These are phyloP conservation scores for Nycteola revayana DNA, from an alignment of 2,888 invertebrate genomes.

Conservation along the genomic window DNA sequence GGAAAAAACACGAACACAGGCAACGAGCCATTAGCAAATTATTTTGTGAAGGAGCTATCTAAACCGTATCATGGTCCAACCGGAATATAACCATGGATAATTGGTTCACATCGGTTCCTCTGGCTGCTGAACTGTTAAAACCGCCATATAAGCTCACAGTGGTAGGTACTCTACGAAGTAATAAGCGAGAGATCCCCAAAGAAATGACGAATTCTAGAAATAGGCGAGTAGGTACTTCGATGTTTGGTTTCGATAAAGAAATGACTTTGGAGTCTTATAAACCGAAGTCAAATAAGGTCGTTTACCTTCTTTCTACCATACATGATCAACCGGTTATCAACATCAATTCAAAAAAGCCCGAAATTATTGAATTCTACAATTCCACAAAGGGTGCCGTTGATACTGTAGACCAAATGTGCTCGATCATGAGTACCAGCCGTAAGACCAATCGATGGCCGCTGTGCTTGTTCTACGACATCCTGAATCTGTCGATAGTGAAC, in stretches of 20 bases:
- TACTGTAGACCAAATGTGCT: slow-evolving; percentile 30
- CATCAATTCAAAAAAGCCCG: no score
- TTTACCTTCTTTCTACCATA: slow-evolving; percentile 4
- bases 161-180: slow-evolving; percentile 4
- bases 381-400: no score
- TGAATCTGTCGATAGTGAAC: no score
- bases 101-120: slow-evolving; percentile 2
- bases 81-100: slow-evolving; percentile 4
- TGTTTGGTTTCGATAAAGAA: slow-evolving; percentile 11
- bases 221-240: slow-evolving; percentile 8
- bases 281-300: slow-evolving; percentile 5
- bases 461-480: slow-evolving; percentile 2
- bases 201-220: slow-evolving; percentile 3
- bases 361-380: no score
- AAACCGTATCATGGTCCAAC: slow-evolving; percentile 1
- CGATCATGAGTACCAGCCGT: slow-evolving; percentile 15
- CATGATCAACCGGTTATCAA: slow-evolving; percentile 2
- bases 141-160: slow-evolving; percentile 9
- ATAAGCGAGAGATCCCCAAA: slow-evolving; percentile 7
- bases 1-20: slow-evolving; percentile 2
- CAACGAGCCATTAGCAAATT: slow-evolving; percentile 1
- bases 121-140: slow-evolving; percentile 4
- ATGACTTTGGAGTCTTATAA: slow-evolving; percentile 9
- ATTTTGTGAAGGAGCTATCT: slow-evolving; percentile 5
- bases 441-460: slow-evolving; percentile 23